A percentile compares a stretch with the other conserved stretches of the same genome.
Conservation (phyloP, 2,797 vertebrate species). For the Myiotriccus ornatus region DNA sequence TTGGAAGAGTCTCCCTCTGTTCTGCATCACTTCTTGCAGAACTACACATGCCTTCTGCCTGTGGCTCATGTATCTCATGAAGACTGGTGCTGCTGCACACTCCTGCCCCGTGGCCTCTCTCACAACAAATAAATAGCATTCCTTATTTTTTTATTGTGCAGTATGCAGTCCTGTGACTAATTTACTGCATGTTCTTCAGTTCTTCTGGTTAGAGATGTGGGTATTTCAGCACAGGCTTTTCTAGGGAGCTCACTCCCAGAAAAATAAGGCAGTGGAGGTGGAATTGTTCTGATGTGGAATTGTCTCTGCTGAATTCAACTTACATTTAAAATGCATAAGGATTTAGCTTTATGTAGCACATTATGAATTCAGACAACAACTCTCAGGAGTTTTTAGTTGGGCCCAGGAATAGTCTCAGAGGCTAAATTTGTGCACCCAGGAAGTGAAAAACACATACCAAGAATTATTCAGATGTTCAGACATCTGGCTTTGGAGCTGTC, state of each 20-base stretch:
- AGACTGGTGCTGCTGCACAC: rapidly evolving
- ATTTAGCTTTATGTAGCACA: neutral
- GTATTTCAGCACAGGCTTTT: neutral
- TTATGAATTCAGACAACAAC: neutral
- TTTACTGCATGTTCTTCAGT: neutral
- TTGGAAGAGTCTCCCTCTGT: neutral
- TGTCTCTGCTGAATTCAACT: neutral
- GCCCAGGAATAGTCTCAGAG: neutral
- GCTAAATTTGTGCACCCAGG: conserved; percentile 38
- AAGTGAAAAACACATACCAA: neutral
- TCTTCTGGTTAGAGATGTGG: neutral
- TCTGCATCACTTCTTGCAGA: neutral
- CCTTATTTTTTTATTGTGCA: neutral
- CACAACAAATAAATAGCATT: neutral
- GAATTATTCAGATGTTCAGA: conserved; percentile 4
- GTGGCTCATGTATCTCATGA: neutral
- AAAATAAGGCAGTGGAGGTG: neutral
- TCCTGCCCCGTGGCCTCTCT: neutral
- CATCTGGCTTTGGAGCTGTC: conserved; percentile 16
- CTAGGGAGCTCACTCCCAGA: neutral
- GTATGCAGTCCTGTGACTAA: neutral
- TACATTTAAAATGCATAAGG: neutral
- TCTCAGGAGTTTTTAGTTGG: neutral
- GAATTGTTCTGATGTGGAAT: neutral
- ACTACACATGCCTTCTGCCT: neutral